Base-by-base conservation (phyloP, 2,113 vertebrate species). In the Tachycineta bicolor region DNA sequence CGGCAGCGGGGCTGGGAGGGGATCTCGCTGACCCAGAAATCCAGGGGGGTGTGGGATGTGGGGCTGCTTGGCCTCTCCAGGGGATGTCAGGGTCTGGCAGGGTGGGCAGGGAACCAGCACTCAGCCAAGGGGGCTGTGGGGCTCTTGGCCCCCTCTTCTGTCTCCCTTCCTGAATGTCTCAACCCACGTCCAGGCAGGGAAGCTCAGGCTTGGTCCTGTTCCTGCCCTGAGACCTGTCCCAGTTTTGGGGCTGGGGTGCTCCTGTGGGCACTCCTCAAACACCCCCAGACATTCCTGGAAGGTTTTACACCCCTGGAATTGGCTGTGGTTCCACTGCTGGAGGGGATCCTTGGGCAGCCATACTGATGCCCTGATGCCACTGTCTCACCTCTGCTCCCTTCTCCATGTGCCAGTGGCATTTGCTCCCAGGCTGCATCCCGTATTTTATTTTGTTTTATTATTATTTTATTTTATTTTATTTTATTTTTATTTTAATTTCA, bases 21-120 rank as follows among this genome's bases (percentile, higher is more conserved):
- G 87, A 90, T 95, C 87, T 85, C 5, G 1, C 94, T 75, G 95
- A 98, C 97, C 95, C 94, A 97, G 96, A 98, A 97, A 97, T 95
- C 80, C 8, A 37, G 91, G 1, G 44, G 88, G 73, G 62, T 87
- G 56, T 5, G 6, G 63, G 26, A 6, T 0, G 2, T 31, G 88
- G 78, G 79, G 58, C 55, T 7, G 8, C 41, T 29, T 11, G 39
- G 28, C 31, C 2, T 47, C n/a, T 26, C 8, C 3, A 0, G 4
- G 37, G 68, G 46, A 2, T 47, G 4, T 1, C 12, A 11, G 68
- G 41, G 17, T 39, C 83, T 46, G 71, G 47, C 58, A 64, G 86
- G 37, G 53, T 3, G 19, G 86, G 52, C 68, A 52, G 73, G 37
- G 46, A 21, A 7, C 3, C 1, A 2, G 56, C 1, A 3, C 20